Base-by-base conservation (phyloP, 2,113 vertebrate species). In the Calidris pugnax region DNA sequence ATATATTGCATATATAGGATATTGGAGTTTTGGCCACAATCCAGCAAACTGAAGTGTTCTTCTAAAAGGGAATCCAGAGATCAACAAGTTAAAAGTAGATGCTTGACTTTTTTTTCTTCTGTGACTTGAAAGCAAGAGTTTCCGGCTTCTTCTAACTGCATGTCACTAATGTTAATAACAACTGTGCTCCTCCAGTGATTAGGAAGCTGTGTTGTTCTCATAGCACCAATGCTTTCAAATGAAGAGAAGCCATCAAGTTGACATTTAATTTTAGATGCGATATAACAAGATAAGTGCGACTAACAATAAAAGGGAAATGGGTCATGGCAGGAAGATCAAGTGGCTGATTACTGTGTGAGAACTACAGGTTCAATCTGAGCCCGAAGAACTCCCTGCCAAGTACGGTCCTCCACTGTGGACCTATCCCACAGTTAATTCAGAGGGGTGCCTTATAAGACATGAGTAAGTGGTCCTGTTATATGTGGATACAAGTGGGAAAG, bases 141-240 rank as follows among this genome's bases (percentile, higher is more conserved):
- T 95, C 86, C 50, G 56, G 74, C 84, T 94, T 89, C 87, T 91
- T 93, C 56, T 60, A 79, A 62, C 27, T 77, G 8, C 35, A 26
- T 90, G 39, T 89, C 83, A 67, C 77, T 97, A 87, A 96, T 97
- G 90, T 67, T 77, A 91, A 96, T 94, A 96, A 91, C 96, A 96
- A 57, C 93, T 94, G 95, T 82, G 60, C 39, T 85, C 8, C 37
- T 80, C 21, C n/a, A 48, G 66, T 68, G 64, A 63, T 68, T 90
- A 87, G 95, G 93, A 96, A 91, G 64, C 71, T 77, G 68, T 80
- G 92, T 45, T 89, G 76, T 95, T 97, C 55, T 89, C 89, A 84
- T 1, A 92, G 82, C 47, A 56, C 20, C 74, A 55, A 53, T 64
- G 47, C 72, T 86, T 95, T 75, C 89, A 64, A 80, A 83, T 84